Evolutionary conservation across 2,113 vertebrate genomes (phyloP).

Genomic region (Cettia cetti): DNA sequence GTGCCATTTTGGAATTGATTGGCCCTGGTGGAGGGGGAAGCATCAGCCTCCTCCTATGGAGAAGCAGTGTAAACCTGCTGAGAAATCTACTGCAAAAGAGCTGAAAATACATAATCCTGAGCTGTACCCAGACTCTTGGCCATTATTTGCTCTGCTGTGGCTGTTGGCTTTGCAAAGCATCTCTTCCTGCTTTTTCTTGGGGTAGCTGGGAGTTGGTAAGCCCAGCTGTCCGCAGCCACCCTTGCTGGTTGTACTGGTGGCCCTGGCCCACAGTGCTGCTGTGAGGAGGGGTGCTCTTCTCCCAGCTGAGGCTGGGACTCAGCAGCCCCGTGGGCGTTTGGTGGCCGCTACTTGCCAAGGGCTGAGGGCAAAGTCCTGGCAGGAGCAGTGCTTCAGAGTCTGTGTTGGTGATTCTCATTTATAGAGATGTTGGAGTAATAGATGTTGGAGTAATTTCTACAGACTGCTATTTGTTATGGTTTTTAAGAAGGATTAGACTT

Average conservation of each 20-base stretch:
- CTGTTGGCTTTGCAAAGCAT: not conserved
- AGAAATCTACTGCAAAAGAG: not conserved
- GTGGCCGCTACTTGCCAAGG: fast-evolving
- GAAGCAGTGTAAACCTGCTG: not conserved
- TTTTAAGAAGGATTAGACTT: not conserved
- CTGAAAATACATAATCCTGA: not conserved
- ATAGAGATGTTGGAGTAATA: too few species aligned
- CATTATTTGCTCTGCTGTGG: not conserved
- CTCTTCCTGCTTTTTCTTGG: not conserved
- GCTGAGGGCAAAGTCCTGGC: not conserved
- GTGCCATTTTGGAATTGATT: not conserved
- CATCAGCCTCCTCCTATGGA: not conserved
- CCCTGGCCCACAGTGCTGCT: not conserved
- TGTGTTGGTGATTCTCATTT: not conserved
- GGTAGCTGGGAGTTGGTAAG: not conserved
- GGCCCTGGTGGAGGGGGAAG: not conserved
- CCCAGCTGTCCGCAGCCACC: not conserved
- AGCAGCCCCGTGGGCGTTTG: fast-evolving
- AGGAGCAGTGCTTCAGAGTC: not conserved
- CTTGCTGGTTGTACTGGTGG: not conserved
- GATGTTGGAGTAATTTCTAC: not conserved
- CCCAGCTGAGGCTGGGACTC: not conserved
- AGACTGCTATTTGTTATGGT: not conserved
- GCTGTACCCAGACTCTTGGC: not conserved
- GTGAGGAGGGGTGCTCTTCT: fast-evolving